Percentiles rank a stretch among this genome's conserved stretches.
phyloP scores from a whole-genome alignment of 1,140 invertebrate species.

The Pogonognathellus flavescens region DNA sequence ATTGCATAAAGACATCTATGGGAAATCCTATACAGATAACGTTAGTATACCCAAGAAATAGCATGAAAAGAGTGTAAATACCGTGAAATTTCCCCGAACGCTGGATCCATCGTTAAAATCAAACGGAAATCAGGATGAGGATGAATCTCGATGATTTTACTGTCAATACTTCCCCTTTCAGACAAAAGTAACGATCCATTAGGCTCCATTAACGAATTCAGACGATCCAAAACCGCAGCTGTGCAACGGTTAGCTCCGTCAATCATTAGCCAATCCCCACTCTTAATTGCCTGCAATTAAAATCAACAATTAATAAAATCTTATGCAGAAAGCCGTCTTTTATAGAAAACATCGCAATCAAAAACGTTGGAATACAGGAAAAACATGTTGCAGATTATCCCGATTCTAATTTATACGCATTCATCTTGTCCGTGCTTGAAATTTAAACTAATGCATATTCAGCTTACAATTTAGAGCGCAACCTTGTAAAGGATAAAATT shows the following conservation, averaged over 20 bases:
- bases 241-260: slow-evolving; percentile 99
- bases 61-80: slow-evolving; percentile 67
- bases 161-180: slow-evolving; percentile 86
- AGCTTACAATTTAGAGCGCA: no score
- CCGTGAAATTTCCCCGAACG: slow-evolving; percentile 93
- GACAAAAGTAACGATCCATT: slow-evolving; percentile 89
- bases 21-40: not conserved
- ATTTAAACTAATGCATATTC: no score
- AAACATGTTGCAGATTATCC: no score
- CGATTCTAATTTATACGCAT: no score
- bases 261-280: slow-evolving; percentile 92
- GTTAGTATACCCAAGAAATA: not conserved
- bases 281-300: slow-evolving; percentile 77
- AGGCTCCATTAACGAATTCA: slow-evolving; percentile 95
- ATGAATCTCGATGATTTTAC: slow-evolving; percentile 80
- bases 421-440: no score
- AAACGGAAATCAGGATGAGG: slow-evolving; percentile 94
- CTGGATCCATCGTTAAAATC: slow-evolving; percentile 95
- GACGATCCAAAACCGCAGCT: slow-evolving; percentile 93
- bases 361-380: no score
- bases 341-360: no score
- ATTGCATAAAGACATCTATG: no score
- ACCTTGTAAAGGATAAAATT: no score
- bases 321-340: no score
- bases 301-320: not conserved